Percentiles rank a stretch among this genome's conserved stretches.
Evolutionary conservation across 2,797 vertebrate species (phyloP).

Genomic region (Peromyscus melanophrys): DNA sequence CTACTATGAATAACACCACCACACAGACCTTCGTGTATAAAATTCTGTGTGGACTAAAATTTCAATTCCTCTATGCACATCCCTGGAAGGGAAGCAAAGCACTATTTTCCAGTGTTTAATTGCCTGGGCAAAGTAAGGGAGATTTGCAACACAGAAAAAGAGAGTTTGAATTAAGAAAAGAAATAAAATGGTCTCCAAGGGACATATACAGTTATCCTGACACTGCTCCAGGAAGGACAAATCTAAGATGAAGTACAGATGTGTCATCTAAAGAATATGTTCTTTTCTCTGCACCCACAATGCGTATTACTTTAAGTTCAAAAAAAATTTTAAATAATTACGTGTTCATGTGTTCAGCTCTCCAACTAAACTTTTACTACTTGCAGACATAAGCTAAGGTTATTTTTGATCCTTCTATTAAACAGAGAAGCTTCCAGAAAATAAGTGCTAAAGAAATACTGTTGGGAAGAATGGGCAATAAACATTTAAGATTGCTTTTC

Average conservation of each 20-base stretch:
- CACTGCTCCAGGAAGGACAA: neutral
- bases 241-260: neutral
- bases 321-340: neutral
- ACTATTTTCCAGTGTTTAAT: neutral
- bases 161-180: neutral
- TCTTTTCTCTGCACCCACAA: neutral
- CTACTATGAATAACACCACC: neutral
- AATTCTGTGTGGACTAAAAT: neutral
- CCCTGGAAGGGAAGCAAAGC: neutral
- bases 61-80: neutral
- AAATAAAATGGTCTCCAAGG: neutral
- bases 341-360: neutral
- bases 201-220: neutral
- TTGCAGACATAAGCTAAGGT: neutral
- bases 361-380: neutral
- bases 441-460: neutral
- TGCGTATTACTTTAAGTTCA: neutral
- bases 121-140: neutral
- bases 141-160: neutral
- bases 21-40: neutral
- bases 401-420: neutral
- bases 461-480: neutral
- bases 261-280: neutral
- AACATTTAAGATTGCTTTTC: neutral
- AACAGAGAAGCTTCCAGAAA: neutral